Conservation (phyloP, 2,888 invertebrate genomes). For the Hypolimnas misippus region DNA sequence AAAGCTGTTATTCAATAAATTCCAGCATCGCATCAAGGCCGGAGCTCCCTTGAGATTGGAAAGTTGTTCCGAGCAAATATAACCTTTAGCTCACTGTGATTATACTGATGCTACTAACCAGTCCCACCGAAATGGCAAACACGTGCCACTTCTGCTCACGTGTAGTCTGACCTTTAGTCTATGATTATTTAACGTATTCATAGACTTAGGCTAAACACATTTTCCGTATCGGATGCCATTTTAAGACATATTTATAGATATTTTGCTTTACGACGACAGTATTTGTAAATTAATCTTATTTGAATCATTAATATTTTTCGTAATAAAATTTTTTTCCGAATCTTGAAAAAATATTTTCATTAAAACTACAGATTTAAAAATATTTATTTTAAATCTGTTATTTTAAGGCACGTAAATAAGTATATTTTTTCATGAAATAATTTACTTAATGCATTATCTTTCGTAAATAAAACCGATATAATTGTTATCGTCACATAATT, state of each 20-base stretch:
- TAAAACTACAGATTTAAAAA: no score
- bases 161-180: conserved; percentile 46
- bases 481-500: no score
- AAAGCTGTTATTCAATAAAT: conserved; percentile 43
- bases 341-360: no score
- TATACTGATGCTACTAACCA: conserved; percentile 51
- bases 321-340: no score
- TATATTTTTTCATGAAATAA: no score
- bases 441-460: no score
- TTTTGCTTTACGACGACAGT: background rate
- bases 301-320: no score
- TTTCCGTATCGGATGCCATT: background rate
- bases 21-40: conserved; percentile 59
- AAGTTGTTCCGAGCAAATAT: conserved; percentile 68
- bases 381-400: no score
- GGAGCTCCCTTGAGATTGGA: conserved; percentile 74
- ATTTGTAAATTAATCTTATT: no score
- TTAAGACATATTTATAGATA: background rate
- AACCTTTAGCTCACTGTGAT: conserved; percentile 50
- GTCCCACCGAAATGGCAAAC: conserved; percentile 42
- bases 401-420: no score
- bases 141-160: conserved; percentile 45
- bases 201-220: background rate
- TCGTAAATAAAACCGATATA: no score
- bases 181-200: conserved; percentile 19